Base-by-base conservation (phyloP, 2,797 vertebrate genomes). In the Chelon auratus region DNA sequence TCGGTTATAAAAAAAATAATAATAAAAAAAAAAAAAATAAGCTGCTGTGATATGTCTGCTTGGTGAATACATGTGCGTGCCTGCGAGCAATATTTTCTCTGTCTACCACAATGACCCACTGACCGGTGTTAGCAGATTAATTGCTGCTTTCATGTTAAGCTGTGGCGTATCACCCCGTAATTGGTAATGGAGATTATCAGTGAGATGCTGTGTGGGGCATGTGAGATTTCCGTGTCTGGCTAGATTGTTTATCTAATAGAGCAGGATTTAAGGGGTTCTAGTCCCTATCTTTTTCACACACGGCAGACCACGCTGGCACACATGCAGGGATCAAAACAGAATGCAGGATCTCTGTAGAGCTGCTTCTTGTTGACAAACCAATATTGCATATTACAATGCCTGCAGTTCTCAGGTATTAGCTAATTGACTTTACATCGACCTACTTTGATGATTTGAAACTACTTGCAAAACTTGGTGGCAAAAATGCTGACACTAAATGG, bases 111-210 rank as follows among this genome's bases (percentile, higher is more conserved):
- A 20, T 77, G 83, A 86, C 72, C 87, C 85, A 66, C 68, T 91
- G 92, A 89, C 91, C 74, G 53, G 79, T 83, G 75, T 82, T 77
- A 75, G 70, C 75, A 88, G 91, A 92, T 92, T 88, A 93, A 93
- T 93, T 85, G 86, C 80, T 80, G 78, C 83, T 87, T 92, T 87
- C 75, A 74, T 90, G 85, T 90, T 89, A 89, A 92, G 63, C 90
- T 80, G 84, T 84, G 82, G 77, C 55, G 43, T 83, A 90, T 89
- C 80, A 74, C 77, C 65, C 79, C 17, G 48, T 92, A 92, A 91
- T 92, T 92, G 89, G 81, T 86, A 84, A 88, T 90, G 87, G 84
- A 89, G 91, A 92, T 92, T 90, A 93, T 92, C 91, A 80, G 83
- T 70, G 80, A 86, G 83, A 90, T 84, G 62, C 60, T 54, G 71